Evolutionary conservation across 2,113 vertebrate species (phyloP).

Genomic region (Bubo blakistoni): DNA sequence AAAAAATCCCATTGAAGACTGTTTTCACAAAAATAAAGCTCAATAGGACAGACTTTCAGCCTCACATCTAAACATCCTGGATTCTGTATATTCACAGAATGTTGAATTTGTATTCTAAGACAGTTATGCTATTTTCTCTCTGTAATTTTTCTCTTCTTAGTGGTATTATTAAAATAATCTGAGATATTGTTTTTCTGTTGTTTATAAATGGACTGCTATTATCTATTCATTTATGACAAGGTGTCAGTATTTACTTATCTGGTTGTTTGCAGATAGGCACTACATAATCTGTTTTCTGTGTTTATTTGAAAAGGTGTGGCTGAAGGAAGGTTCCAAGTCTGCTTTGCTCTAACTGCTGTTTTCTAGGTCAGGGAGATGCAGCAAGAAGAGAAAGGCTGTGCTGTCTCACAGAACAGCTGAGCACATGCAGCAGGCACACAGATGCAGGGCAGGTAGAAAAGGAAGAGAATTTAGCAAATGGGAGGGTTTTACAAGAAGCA

Average conservation of each 20-base stretch:
- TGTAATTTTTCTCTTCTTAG: not conserved
- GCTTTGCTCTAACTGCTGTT: not conserved
- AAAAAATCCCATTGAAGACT: not conserved
- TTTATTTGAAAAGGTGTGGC: not conserved
- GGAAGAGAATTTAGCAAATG: not conserved
- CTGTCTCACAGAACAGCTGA: not conserved
- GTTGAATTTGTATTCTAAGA: not conserved
- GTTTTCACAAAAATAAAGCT: slow-evolving; percentile 17
- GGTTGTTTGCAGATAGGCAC: slow-evolving; percentile 16
- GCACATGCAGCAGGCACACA: not conserved
- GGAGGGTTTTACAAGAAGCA: not conserved
- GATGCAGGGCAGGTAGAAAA: not conserved
- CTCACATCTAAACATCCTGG: not conserved
- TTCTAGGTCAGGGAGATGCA: not conserved
- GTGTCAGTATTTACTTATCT: slow-evolving; percentile 10
- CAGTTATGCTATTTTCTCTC: not conserved
- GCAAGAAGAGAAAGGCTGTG: not conserved
- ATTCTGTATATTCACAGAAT: not conserved
- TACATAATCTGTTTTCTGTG: not conserved
- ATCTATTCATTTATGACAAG: slow-evolving; percentile 26
- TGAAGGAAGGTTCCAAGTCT: not conserved
- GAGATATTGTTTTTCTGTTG: slow-evolving; percentile 21
- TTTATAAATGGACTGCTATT: slow-evolving; percentile 51
- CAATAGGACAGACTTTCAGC: not conserved
- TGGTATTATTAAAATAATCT: slow-evolving; percentile 14